phyloP scores from a whole-genome alignment of 2,113 vertebrate genomes.

The Alouatta palliata region DNA sequence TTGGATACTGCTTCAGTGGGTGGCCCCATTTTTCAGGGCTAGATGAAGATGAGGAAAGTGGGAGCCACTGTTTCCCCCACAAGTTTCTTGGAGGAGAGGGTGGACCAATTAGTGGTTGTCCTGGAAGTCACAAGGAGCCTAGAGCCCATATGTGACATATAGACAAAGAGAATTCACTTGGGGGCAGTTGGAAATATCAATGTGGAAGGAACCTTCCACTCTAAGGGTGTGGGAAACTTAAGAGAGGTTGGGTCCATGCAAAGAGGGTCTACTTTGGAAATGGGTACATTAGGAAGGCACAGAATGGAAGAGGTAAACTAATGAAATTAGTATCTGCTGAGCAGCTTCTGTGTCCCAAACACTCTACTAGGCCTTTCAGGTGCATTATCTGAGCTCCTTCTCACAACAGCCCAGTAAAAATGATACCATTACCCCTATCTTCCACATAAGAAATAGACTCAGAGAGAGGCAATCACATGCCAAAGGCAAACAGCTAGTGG shows the following conservation, averaged over 20 bases:
- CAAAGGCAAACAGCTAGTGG: not conserved
- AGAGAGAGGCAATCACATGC: no score
- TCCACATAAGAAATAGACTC: not conserved
- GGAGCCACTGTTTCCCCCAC: not conserved
- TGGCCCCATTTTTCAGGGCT: not conserved
- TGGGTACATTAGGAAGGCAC: no score
- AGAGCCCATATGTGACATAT: not conserved
- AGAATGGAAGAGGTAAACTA: no score
- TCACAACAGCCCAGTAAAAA: not conserved
- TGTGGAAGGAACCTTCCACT: not conserved
- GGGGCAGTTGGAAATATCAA: not conserved
- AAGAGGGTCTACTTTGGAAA: not conserved
- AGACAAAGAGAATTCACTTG: not conserved
- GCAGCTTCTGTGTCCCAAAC: not conserved
- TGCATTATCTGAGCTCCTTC: not conserved
- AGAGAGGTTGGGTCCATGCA: no score
- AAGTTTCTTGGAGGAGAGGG: not conserved
- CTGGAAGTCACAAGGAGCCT: not conserved
- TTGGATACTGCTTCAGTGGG: accelerated
- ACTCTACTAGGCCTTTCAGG: not conserved
- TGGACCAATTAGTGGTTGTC: not conserved
- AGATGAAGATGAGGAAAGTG: not conserved
- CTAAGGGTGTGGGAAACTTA: not conserved
- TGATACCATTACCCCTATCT: accelerated
- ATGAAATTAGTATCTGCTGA: not conserved